These are phyloP conservation scores for human (Homo sapiens) DNA, from an alignment of 2,113 vertebrate genomes.

Conservation along the genomic window DNA sequence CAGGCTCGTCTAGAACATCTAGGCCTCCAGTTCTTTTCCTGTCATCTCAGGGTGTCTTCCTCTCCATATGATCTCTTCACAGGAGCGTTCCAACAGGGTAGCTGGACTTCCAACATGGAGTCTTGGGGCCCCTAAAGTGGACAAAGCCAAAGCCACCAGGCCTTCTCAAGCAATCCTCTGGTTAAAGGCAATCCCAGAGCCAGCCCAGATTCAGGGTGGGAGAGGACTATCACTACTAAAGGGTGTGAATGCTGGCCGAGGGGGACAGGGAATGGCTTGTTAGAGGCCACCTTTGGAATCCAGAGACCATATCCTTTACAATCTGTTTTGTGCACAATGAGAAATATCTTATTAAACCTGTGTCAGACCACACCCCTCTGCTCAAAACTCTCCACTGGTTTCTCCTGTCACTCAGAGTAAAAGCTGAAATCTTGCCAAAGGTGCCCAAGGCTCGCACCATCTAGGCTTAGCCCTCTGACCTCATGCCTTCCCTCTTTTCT, in stretches of 20 bases:
- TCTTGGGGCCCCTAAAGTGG: neutral
- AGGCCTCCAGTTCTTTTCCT: neutral
- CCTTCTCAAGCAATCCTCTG: neutral
- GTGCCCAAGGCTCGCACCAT: fast-evolving
- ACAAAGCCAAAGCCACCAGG: neutral
- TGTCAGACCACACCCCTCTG: neutral
- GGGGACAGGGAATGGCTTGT: neutral
- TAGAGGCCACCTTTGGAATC: too few species aligned
- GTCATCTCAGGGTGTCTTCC: neutral
- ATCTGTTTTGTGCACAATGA: fast-evolving
- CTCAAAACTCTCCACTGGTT: neutral
- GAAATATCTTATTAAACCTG: neutral
- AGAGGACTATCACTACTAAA: neutral
- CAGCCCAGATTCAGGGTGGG: neutral
- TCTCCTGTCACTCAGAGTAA: neutral
- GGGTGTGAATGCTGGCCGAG: fast-evolving
- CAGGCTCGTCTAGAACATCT: fast-evolving
- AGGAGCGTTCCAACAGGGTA: neutral
- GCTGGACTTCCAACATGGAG: neutral
- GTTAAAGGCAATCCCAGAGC: neutral
- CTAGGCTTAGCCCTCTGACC: too few species aligned
- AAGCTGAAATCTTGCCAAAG: neutral
- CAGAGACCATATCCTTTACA: neutral
- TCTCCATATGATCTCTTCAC: neutral
- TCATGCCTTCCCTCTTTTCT: neutral